These are phyloP conservation scores for Sebastes dallii DNA, from an alignment of 2,797 vertebrate species.

Conservation along the genomic window DNA sequence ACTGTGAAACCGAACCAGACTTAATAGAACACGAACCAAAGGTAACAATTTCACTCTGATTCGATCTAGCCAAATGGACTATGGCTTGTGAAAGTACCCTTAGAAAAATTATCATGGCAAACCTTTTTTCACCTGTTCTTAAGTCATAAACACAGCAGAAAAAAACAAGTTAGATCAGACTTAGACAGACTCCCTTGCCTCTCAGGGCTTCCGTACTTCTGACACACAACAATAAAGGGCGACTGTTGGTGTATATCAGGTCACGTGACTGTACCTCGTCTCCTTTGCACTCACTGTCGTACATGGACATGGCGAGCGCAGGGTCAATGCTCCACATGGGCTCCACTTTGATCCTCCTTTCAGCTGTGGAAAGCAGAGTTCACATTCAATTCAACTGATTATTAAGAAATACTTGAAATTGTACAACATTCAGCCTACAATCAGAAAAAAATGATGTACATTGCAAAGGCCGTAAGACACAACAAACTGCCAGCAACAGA, in stretches of 20 bases:
- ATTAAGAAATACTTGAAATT: neutral
- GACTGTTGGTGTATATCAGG: neutral
- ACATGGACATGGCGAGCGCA: slow-evolving; percentile 86
- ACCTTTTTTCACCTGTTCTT: neutral
- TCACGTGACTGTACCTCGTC: slow-evolving; percentile 52
- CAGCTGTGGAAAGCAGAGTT: slow-evolving; percentile 21
- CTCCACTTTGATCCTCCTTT: slow-evolving; percentile 66
- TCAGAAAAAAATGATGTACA: neutral
- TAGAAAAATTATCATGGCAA: too few species aligned
- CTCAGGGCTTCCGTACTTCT: neutral
- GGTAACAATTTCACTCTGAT: too few species aligned
- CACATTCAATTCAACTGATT: neutral
- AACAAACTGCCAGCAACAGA: neutral
- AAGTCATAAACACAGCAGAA: neutral
- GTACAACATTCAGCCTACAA: neutral
- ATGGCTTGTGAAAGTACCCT: too few species aligned
- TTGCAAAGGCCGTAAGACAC: neutral
- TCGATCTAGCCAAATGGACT: rapidly evolving
- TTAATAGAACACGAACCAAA: too few species aligned
- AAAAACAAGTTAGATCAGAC: neutral
- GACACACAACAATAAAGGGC: neutral
- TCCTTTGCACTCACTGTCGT: slow-evolving; percentile 71
- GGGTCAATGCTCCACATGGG: slow-evolving; percentile 94
- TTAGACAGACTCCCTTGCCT: neutral
- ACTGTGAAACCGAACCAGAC: too few species aligned